Conservation (phyloP, 2,113 vertebrate species). For the Nothoprocta pentlandii region DNA sequence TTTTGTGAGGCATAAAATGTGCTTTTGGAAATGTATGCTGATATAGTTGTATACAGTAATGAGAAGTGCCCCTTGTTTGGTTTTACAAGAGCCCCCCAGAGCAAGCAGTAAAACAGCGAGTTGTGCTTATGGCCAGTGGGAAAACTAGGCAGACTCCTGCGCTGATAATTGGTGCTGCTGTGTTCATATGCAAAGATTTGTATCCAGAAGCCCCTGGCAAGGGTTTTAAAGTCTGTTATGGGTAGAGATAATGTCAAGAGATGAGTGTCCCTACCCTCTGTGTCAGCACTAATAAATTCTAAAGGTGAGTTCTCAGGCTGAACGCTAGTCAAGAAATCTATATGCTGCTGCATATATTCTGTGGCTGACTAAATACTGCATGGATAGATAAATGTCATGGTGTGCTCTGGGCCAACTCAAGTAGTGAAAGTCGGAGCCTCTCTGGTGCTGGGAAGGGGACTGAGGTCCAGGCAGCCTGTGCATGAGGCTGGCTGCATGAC, state of each 20-base stretch:
- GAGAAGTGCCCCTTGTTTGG: background rate
- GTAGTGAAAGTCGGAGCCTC: accelerated
- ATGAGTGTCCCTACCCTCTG: background rate
- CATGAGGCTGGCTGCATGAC: background rate
- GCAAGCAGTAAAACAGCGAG: background rate
- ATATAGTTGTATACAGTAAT: background rate
- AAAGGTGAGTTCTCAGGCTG: accelerated
- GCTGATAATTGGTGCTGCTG: accelerated
- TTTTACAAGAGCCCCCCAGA: background rate
- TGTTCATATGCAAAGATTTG: accelerated
- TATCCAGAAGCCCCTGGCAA: accelerated
- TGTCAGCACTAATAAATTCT: background rate
- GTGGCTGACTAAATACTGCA: background rate
- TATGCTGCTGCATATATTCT: accelerated
- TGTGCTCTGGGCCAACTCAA: background rate
- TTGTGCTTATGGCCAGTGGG: background rate
- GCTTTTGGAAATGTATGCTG: background rate
- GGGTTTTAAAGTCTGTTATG: background rate
- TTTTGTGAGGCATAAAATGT: background rate
- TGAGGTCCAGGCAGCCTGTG: background rate
- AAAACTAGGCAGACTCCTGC: background rate
- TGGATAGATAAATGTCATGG: background rate
- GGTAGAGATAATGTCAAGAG: background rate
- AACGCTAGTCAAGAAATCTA: background rate
- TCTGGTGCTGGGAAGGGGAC: background rate